Conservation (phyloP, 2,797 vertebrate species). For the Sebastes taczanowskii region DNA sequence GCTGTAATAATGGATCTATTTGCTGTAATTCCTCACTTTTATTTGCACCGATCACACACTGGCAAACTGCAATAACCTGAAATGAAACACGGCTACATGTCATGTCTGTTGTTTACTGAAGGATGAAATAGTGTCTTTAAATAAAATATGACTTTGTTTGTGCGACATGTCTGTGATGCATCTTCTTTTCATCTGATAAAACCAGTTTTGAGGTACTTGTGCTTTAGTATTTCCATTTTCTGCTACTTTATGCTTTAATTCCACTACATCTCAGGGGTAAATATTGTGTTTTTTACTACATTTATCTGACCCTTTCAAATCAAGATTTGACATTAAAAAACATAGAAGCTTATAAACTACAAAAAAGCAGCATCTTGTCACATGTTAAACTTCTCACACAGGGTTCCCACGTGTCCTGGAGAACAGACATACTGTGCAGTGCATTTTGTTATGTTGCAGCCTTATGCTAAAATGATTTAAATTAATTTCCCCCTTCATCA, state of each 20-base stretch:
- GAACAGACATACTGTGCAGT: too few species aligned
- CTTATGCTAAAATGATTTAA: too few species aligned
- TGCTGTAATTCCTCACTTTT: too few species aligned
- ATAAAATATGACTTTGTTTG: neutral
- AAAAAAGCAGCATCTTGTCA: too few species aligned
- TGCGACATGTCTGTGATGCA: neutral
- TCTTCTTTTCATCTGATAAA: neutral
- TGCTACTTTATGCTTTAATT: neutral
- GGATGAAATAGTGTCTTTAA: neutral
- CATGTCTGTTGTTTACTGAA: neutral
- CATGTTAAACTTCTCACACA: too few species aligned
- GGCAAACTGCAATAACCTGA: rapidly evolving
- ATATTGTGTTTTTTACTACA: neutral
- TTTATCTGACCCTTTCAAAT: neutral
- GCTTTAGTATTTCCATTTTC: neutral
- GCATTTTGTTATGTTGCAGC: too few species aligned
- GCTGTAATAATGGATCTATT: too few species aligned
- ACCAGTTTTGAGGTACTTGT: neutral
- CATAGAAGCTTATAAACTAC: too few species aligned
- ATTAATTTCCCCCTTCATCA: too few species aligned
- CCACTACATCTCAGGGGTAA: neutral
- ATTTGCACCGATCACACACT: neutral
- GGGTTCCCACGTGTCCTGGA: too few species aligned
- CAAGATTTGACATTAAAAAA: too few species aligned
- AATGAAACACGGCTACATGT: neutral